Base-by-base conservation (phyloP, 2,113 vertebrate genomes). In the Dromas ardeola region DNA sequence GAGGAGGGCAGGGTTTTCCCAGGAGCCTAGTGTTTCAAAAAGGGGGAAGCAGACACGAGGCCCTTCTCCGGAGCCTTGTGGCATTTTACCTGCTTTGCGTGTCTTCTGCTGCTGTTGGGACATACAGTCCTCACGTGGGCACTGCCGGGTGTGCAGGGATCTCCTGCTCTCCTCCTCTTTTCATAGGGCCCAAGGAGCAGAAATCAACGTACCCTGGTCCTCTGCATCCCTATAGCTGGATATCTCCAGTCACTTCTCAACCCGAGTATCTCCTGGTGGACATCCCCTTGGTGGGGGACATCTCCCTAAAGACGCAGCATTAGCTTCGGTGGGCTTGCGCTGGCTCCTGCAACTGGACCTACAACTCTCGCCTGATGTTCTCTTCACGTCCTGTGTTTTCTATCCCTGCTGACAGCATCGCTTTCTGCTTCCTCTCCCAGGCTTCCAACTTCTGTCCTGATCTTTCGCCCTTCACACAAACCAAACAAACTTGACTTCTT, bases 361-460 rank as follows among this genome's bases (percentile, higher is more conserved):
- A 22, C 0, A 4, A 14, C 36, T 79, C 47, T 36, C 34, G 34
- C n/a, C 47, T 52, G 34, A 59, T 2, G 2, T 20, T 1, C 2
- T 73, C 59, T 74, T 86, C 50, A 34, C 0, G 0, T 40, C 27
- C 58, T 61, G 61, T 15, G 26, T 42, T 70, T 94, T 94, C 47
- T 69, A 2, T 52, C 70, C 38, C 40, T 80, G 40, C 52, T 78
- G 73, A 82, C 25, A 81, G 45, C 36, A 58, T 20, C 17, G 13
- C 40, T 94, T 93, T 32, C 52, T 7, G 34, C 62, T 93, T 94
- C 83, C 86, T 91, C 83, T 89, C 58, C 34, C 77, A 96, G 69
- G 49, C 73, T 82, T 79, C 65, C 32, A 76, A 36, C 49, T 86
- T 93, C 76, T 67, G 38, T 56, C 5, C 1, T 49, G 52, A 61